These are phyloP conservation scores for Diloba caeruleocephala DNA, from an alignment of 2,888 invertebrate genomes.

Conservation along the genomic window DNA sequence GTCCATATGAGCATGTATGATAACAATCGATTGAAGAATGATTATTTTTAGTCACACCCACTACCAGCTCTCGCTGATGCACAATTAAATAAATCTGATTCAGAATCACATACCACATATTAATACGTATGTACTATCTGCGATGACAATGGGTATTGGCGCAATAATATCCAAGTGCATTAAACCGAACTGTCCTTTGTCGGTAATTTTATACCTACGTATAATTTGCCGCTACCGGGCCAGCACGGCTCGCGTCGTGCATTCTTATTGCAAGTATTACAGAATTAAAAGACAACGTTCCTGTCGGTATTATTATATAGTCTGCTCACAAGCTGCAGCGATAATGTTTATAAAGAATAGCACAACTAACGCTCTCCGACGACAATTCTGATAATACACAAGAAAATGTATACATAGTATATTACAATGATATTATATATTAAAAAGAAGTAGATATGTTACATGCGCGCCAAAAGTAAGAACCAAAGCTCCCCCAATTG, in stretches of 20 bases:
- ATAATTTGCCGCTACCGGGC: conserved; percentile 30
- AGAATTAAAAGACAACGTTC: conserved; percentile 16
- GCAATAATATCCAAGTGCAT: conserved; percentile 10
- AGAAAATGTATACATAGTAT: too few relatives aligned
- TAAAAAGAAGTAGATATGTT: too few relatives aligned
- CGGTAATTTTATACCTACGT: conserved; percentile 19
- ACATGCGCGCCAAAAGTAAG: too few relatives aligned
- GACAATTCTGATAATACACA: too few relatives aligned
- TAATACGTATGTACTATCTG: neutral
- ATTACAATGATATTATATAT: too few relatives aligned
- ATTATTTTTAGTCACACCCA: too few relatives aligned
- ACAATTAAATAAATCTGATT: too few relatives aligned
- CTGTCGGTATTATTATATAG: conserved; percentile 9
- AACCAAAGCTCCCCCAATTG: too few relatives aligned
- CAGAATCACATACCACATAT: neutral
- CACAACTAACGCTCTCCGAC: too few relatives aligned
- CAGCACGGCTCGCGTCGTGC: conserved; percentile 37
- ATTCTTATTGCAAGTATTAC: conserved; percentile 22
- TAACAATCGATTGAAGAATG: too few relatives aligned
- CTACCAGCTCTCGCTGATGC: too few relatives aligned
- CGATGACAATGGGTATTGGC: conserved; percentile 9
- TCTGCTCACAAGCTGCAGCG: neutral
- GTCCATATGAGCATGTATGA: too few relatives aligned
- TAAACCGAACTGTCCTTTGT: conserved; percentile 25
- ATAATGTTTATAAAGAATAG: neutral